Percentiles rank a stretch among this genome's conserved stretches.
phyloP scores from a whole-genome alignment of 2,888 invertebrate species.

The Lochmaea capreae region DNA sequence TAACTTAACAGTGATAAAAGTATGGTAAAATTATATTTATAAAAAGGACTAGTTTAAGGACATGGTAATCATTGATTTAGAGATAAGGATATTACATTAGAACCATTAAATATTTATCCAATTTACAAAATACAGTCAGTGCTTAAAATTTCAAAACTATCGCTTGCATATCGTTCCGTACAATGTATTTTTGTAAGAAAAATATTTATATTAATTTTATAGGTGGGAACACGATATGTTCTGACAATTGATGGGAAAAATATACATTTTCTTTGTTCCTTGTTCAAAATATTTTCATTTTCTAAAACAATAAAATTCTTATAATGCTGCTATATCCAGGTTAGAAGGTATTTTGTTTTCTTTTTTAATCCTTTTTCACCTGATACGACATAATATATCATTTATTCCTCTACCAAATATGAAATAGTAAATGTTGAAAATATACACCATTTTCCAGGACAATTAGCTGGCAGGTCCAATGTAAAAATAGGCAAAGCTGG shows the following conservation, averaged over 20 bases:
- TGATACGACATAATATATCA: too few relatives aligned
- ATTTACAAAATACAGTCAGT: constrained; percentile 52
- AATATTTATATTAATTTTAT: background rate
- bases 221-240: background rate
- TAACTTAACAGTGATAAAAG: constrained; percentile 19
- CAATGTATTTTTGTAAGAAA: background rate
- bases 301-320: too few relatives aligned
- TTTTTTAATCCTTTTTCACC: too few relatives aligned
- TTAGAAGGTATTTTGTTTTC: too few relatives aligned
- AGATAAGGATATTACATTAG: constrained; percentile 23
- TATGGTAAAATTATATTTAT: constrained; percentile 10
- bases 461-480: too few relatives aligned
- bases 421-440: too few relatives aligned
- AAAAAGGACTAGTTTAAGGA: constrained; percentile 32
- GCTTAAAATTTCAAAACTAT: constrained; percentile 45
- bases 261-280: too few relatives aligned
- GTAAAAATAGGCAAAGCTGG: too few relatives aligned
- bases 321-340: too few relatives aligned
- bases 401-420: too few relatives aligned
- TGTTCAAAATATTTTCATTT: too few relatives aligned
- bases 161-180: constrained; percentile 43
- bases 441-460: too few relatives aligned
- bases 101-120: constrained; percentile 35
- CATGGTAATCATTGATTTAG: constrained; percentile 25
- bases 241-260: background rate